Conservation (phyloP, 1,140 invertebrate genomes). For the Rhopalosiphum padi region DNA sequence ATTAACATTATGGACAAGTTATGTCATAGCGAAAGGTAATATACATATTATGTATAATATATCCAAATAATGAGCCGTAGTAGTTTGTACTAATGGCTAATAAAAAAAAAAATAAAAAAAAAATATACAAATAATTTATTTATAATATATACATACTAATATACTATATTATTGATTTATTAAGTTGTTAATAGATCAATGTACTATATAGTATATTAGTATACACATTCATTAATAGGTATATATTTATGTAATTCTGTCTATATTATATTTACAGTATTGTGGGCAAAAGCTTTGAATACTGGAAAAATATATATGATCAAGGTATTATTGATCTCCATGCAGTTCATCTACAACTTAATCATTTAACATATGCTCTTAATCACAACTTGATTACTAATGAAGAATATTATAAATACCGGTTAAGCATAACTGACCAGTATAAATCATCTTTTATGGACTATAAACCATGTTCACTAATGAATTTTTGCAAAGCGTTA, state of each 20-base stretch:
- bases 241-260: neutral
- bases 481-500: neutral
- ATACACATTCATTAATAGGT: too few species aligned
- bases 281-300: constrained; percentile 43
- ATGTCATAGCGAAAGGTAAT: neutral
- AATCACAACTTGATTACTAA: constrained; percentile 25
- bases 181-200: too few species aligned
- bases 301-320: constrained; percentile 5
- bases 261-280: constrained; percentile 20
- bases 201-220: too few species aligned
- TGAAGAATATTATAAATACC: constrained; percentile 27
- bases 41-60: neutral
- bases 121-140: too few species aligned
- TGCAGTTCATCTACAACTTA: neutral
- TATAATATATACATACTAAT: too few species aligned
- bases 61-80: too few species aligned
- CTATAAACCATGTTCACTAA: constrained; percentile 13
- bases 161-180: too few species aligned
- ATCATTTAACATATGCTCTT: constrained; percentile 34
- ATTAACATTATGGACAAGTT: neutral
- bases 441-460: neutral
- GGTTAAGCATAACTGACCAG: neutral
- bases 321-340: neutral
- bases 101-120: too few species aligned
- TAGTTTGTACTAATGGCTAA: too few species aligned